Base-by-base conservation (phyloP, 2,113 vertebrate genomes). In the Eptesicus fuscus region DNA sequence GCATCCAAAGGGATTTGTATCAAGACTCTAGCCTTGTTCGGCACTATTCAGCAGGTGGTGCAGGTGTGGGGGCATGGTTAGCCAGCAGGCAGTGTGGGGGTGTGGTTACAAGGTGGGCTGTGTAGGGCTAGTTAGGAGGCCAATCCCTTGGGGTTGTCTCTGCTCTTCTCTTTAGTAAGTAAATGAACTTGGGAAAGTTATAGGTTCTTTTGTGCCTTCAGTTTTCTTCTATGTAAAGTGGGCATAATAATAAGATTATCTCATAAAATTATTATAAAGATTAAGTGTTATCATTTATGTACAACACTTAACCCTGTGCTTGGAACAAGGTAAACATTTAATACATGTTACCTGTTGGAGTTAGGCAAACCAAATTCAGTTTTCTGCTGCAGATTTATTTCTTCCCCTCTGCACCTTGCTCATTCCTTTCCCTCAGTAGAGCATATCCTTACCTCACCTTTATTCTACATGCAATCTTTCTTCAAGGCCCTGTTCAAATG, bases 41-140 rank as follows among this genome's bases (percentile, higher is more conserved):
- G 10, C 7, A 0, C 13, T 12, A 7, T 5, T 9, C 16, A 2
- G 4, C 9, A 10, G 51, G 30, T 5, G 11, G 14, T 12, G 53
- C n/a, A 9, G 22, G 53, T 40, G 47, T 17, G 20, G 18, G 18
- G 70, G 12, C 2, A 1, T 16, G 71, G 47, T 5, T 49, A 22
- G 37, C 18, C 22, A 8, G 22, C 30, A 25, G 30, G 85, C 2
- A 3, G 25, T 65, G 12, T 61, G 12, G 40, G 40, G 53, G 73
- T 7, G 8, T 28, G 53, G 70, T 11, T 35, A n/a, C n/a, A 14
- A 17, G 83, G 8, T 23, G 22, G 65, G 65, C 14, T 4, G 2
- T 63, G 49, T 47, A 10, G 32, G 23, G 13, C 0, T n/a, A 28
- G 88, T 14, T 7, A n/a, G 10, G 7, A 67, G 10, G 42, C 18